Conservation (phyloP, 1,140 invertebrate species). For the Drosophila guanche region DNA sequence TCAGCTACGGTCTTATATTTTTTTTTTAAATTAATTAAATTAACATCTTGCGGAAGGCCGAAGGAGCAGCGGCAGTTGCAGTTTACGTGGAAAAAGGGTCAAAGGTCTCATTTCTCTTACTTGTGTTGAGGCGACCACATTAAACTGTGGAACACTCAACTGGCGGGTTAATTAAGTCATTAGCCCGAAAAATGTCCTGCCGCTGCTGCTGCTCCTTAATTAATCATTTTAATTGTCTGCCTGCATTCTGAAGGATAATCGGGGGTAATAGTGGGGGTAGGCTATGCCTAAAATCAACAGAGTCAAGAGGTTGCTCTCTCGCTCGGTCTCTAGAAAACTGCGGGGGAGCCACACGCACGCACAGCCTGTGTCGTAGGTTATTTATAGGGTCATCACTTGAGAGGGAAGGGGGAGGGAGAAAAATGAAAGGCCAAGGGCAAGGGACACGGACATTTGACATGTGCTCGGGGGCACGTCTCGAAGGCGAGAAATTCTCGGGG, state of each 20-base stretch:
- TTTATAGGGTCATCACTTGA: conserved; percentile 59
- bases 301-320: conserved; percentile 6
- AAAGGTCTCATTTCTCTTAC: conserved; percentile 39
- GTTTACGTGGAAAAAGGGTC: conserved; percentile 72
- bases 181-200: conserved; percentile 77
- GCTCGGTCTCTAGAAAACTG: conserved; percentile 18
- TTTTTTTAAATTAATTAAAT: conserved; percentile 63
- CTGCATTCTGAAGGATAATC: conserved; percentile 33
- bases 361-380: conserved; percentile 37
- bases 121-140: conserved; percentile 70
- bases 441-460: conserved; percentile 50
- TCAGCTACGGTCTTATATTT: conserved; percentile 40
- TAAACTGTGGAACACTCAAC: conserved; percentile 67
- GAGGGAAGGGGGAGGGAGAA: neutral
- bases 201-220: conserved; percentile 62
- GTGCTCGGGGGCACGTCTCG: conserved; percentile 37
- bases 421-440: conserved; percentile 19
- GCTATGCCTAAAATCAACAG: conserved; percentile 39
- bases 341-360: conserved; percentile 16
- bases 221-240: conserved; percentile 77
- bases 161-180: conserved; percentile 71
- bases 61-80: conserved; percentile 17
- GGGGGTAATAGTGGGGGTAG: neutral
- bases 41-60: conserved; percentile 50
- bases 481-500: conserved; percentile 29